A percentile compares a stretch with the other conserved stretches of the same genome.
Conservation (phyloP, 2,888 invertebrate species). For the Acanthosepion pharaonis region DNA sequence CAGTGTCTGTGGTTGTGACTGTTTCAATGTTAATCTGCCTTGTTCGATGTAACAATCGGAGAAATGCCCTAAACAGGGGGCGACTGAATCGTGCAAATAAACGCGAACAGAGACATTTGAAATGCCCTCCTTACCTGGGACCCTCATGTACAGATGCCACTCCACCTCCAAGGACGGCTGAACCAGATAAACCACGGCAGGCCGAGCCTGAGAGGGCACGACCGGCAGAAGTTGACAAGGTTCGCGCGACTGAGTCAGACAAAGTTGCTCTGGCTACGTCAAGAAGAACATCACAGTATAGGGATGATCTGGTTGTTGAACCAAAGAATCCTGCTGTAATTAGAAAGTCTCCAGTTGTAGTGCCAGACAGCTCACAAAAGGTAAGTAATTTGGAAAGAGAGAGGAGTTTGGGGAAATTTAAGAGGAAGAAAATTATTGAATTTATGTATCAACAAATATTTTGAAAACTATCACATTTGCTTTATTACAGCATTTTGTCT, state of each 20-base stretch:
- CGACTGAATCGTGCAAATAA: constrained; percentile 18
- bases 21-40: constrained; percentile 14
- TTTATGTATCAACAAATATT: neutral
- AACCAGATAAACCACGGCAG: neutral
- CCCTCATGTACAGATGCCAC: constrained; percentile 22
- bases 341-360: neutral
- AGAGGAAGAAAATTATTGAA: neutral
- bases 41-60: constrained; percentile 33
- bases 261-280: neutral
- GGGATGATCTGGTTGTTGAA: neutral
- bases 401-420: neutral
- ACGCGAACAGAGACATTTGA: constrained; percentile 33
- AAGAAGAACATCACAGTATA: constrained; percentile 21
- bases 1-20: constrained; percentile 33
- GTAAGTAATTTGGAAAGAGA: neutral
- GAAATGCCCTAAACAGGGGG: constrained; percentile 23
- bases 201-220: neutral
- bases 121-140: constrained; percentile 33
- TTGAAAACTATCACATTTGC: neutral
- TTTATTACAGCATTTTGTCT: neutral
- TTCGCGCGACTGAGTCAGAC: neutral
- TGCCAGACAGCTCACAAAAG: neutral
- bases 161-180: neutral
- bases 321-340: constrained; percentile 6
- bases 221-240: constrained; percentile 12